Evolutionary conservation across 2,797 vertebrate species (phyloP), one percentile per base, ranked within the genome.

Genomic region (Melanogrammus aeglefinus): DNA sequence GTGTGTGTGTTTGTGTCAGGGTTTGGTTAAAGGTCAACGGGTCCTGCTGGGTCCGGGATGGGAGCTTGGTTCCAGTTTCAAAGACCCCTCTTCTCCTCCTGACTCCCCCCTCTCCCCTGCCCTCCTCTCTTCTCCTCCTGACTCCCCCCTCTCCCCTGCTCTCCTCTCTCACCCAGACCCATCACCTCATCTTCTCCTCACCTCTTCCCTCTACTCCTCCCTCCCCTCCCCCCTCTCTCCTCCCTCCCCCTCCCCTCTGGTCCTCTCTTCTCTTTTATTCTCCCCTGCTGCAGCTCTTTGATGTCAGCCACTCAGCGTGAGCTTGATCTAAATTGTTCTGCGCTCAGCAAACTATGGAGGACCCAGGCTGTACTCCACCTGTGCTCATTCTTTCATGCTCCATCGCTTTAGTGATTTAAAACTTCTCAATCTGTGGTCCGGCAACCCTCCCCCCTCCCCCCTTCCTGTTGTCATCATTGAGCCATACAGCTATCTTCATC

Each of bases 281-380:
- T 76, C 70, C 76, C 31, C 24, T 51, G 14, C 31, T 51, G 9
- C 36, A 44, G 63, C 77, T 76, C 82, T 85, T 83, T 85, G 77
- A 83, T 80, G 80, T 82, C 51, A 69, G 6, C 21, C 6, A 41
- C 47, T 24, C 51, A 66, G 71, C 31, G 41, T 79, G 76, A n/a
- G 16, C 76, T 35, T 75, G 75, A 38, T 75, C 76, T 78, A 14
- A 78, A 63, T 29, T 41, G 24, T 47, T 12, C 29, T 10, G 33
- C 16, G 27, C 24, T 74, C 6, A 35, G 39, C 38, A 2, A 41
- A n/a, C 74, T 24, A 13, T 72, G 21, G 36, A 51, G 47, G n/a
- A 75, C 24, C 41, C 2, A 57, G 36, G 66, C 66, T 72, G 24
- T 24, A 31, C 29, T n/a, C 29, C 79, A 86, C 77, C 74, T 76